phyloP scores from a whole-genome alignment of 2,113 vertebrate genomes.

The Macquaria australasica region DNA sequence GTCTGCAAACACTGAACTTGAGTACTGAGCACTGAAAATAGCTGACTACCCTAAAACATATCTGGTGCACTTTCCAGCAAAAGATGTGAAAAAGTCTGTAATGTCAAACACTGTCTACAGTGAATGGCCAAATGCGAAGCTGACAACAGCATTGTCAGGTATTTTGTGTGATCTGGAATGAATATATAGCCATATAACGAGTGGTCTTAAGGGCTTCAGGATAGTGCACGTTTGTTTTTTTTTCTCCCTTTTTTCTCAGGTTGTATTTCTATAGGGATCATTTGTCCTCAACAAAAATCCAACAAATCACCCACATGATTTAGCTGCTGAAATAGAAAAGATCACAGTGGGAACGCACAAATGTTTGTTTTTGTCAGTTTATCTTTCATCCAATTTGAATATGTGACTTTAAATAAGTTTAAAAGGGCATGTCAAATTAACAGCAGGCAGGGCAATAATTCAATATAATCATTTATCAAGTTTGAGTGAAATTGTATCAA shows the following conservation, averaged over 20 bases:
- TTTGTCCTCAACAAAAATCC: not conserved
- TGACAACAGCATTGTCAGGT: conserved; percentile 52
- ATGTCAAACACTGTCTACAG: conserved; percentile 40
- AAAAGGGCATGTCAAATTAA: not conserved
- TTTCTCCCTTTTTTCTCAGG: not conserved
- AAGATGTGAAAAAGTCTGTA: conserved; percentile 37
- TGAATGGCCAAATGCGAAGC: conserved; percentile 27
- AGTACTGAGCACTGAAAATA: conserved; percentile 53
- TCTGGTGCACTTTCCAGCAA: conserved; percentile 51
- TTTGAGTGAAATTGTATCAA: not conserved
- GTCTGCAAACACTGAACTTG: conserved; percentile 54
- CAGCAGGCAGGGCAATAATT: not conserved
- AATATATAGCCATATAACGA: conserved; percentile 24
- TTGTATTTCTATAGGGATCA: conserved; percentile 7
- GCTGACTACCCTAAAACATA: conserved; percentile 67
- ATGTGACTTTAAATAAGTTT: not conserved
- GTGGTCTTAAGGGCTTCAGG: conserved; percentile 38
- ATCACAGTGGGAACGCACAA: not conserved
- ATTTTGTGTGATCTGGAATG: conserved; percentile 51
- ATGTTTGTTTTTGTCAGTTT: not conserved
- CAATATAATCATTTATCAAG: not conserved
- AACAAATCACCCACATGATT: not conserved
- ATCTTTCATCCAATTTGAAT: not conserved
- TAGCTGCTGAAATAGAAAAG: not conserved
- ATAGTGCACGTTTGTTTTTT: conserved; percentile 12